Evolutionary conservation across 1,140 invertebrate species (phyloP).

Genomic region (Maniola jurtina): DNA sequence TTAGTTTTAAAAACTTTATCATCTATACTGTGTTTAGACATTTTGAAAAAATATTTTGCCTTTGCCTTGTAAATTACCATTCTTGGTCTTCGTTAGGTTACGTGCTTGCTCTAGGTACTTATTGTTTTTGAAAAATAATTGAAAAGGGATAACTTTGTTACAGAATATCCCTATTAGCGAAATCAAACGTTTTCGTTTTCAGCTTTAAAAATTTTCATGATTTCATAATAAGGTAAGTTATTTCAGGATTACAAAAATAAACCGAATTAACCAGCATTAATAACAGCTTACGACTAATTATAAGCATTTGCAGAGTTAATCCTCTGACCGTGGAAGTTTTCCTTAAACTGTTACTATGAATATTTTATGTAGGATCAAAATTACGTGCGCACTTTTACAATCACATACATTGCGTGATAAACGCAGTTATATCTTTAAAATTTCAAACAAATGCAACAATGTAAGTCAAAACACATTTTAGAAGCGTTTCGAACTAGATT

Average conservation of each 20-base stretch:
- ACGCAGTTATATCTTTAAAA: background rate
- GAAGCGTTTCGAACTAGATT: background rate
- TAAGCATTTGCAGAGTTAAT: constrained; percentile 25
- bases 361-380: background rate
- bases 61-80: too few relatives aligned
- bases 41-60: too few relatives aligned
- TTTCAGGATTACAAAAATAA: constrained; percentile 26
- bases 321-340: constrained; percentile 24
- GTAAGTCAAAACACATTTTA: constrained; percentile 5
- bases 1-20: too few relatives aligned
- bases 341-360: constrained; percentile 5
- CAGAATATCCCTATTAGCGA: too few relatives aligned
- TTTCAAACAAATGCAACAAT: background rate
- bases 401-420: constrained; percentile 7
- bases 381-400: background rate
- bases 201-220: background rate
- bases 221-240: constrained; percentile 6
- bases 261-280: constrained; percentile 24
- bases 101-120: too few relatives aligned
- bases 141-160: too few relatives aligned
- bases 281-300: constrained; percentile 31
- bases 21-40: too few relatives aligned
- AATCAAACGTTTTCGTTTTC: background rate
- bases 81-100: too few relatives aligned
- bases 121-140: too few relatives aligned